Evolutionary conservation across 2,797 vertebrate genomes (phyloP).

Genomic region (Pristis pectinata): DNA sequence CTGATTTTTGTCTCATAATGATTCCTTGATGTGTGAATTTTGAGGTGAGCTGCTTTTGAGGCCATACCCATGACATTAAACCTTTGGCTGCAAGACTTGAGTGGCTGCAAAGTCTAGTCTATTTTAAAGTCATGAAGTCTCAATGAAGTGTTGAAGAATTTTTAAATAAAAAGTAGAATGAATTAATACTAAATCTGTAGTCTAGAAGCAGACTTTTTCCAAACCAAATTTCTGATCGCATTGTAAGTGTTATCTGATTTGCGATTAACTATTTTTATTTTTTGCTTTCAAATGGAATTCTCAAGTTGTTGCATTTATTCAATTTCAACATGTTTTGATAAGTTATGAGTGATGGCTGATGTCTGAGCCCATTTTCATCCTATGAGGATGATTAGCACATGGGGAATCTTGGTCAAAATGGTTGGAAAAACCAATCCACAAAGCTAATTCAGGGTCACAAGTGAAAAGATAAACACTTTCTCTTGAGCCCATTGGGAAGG

Average conservation of each 20-base stretch:
- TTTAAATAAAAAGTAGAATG: no score
- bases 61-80: no score
- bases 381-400: neutral
- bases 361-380: neutral
- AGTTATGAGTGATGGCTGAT: neutral
- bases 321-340: neutral
- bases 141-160: no score
- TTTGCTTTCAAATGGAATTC: neutral
- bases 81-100: no score
- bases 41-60: neutral
- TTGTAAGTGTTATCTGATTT: no score
- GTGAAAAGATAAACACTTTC: neutral
- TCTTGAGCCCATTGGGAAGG: neutral
- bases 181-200: neutral
- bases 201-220: neutral
- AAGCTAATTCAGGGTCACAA: no score
- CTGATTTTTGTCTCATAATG: neutral
- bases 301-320: neutral
- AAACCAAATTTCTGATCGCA: no score
- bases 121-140: neutral
- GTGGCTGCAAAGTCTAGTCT: no score
- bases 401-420: neutral
- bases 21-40: neutral
- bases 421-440: neutral
- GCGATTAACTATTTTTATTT: no score